phyloP scores from a whole-genome alignment of 2,113 vertebrate species.

The Centropus unirufus region DNA sequence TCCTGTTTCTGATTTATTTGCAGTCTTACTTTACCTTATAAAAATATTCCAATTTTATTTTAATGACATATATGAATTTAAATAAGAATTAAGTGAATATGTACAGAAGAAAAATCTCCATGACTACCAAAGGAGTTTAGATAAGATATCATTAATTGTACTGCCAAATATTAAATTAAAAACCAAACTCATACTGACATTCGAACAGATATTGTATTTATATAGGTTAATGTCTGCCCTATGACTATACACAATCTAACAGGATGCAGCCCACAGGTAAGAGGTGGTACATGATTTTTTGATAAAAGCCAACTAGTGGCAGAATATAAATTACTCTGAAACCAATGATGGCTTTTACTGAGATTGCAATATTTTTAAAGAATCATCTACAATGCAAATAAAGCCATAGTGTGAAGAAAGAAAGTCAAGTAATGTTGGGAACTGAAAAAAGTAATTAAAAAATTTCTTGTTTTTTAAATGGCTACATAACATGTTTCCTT shows the following conservation, averaged over 20 bases:
- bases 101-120: neutral
- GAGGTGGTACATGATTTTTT: neutral
- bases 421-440: neutral
- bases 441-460: neutral
- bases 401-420: neutral
- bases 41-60: neutral
- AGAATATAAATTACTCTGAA: neutral
- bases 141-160: neutral
- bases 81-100: neutral
- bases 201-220: neutral
- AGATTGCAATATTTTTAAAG: neutral
- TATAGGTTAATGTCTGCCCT: neutral
- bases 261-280: neutral
- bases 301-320: neutral
- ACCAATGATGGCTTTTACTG: neutral
- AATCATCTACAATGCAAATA: neutral
- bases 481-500: neutral
- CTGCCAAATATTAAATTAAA: neutral
- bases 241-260: neutral
- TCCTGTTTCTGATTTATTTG: neutral
- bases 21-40: neutral
- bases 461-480: neutral
- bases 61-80: neutral
- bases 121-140: neutral
- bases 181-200: neutral